Evolutionary conservation across 2,888 invertebrate species (phyloP).

Genomic region (Caenorhabditis sulstoni): DNA sequence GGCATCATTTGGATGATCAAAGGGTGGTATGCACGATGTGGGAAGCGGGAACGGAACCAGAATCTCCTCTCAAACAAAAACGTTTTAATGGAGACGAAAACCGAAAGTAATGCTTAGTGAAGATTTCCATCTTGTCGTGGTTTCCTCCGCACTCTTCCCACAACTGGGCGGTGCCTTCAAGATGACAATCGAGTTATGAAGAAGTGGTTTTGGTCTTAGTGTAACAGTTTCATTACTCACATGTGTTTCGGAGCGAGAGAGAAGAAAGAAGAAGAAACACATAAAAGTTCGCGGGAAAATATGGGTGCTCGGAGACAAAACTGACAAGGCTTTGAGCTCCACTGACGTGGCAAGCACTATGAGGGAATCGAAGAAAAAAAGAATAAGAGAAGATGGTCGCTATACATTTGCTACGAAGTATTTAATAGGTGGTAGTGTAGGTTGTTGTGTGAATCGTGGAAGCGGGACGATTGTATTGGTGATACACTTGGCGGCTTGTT

Average conservation of each 20-base stretch:
- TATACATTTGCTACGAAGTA: constrained; percentile 18
- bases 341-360: background rate
- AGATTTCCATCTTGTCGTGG: background rate
- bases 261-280: constrained; percentile 51
- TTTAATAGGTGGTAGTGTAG: constrained; percentile 55
- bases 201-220: constrained; percentile 43
- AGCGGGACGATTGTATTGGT: constrained; percentile 51
- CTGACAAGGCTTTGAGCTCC: background rate
- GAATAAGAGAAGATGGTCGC: background rate
- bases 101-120: background rate
- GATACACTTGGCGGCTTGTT: constrained; percentile 37
- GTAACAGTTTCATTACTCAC: constrained; percentile 52
- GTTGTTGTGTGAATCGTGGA: constrained; percentile 61
- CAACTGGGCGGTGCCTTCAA: constrained; percentile 35
- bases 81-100: background rate
- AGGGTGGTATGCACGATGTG: no score
- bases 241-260: constrained; percentile 49
- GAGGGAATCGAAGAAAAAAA: background rate
- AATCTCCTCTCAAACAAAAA: background rate
- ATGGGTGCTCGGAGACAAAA: background rate
- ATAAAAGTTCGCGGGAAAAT: constrained; percentile 25
- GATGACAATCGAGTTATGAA: constrained; percentile 56
- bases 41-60: background rate
- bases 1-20: background rate
- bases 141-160: constrained; percentile 18